These are phyloP conservation scores for Drosophila prosaltans DNA, from an alignment of 1,140 invertebrate species.

Conservation along the genomic window DNA sequence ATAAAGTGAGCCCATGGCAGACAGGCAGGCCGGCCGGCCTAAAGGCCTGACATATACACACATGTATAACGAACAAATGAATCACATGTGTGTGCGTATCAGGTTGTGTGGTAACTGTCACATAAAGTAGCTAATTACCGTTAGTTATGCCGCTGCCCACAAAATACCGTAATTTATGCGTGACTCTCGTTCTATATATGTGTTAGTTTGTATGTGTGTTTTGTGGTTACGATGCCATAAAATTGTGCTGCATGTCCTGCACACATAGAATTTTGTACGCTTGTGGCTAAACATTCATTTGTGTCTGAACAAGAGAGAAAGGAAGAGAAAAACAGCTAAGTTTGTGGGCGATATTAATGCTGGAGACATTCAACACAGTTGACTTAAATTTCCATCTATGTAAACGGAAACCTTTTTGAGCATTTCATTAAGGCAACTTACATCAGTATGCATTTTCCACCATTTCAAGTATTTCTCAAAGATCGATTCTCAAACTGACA, in stretches of 20 bases:
- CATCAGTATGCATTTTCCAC: background rate
- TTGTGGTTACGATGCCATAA: constrained; percentile 52
- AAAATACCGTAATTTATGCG: constrained; percentile 69
- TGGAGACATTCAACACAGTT: background rate
- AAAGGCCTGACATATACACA: background rate
- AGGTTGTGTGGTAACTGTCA: constrained; percentile 42
- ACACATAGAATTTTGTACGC: constrained; percentile 40
- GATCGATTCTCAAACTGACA: constrained; percentile 2
- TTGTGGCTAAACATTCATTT: constrained; percentile 16
- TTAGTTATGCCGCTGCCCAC: constrained; percentile 76
- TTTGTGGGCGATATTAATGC: background rate
- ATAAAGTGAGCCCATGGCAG: background rate
- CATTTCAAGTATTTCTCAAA: background rate
- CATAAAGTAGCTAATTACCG: constrained; percentile 78
- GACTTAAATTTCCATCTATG: background rate
- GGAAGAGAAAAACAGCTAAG: background rate
- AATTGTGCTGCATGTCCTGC: constrained; percentile 30
- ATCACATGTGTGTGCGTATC: constrained; percentile 15
- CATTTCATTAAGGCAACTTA: constrained; percentile 7
- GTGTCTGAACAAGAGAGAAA: background rate
- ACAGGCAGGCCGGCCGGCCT: background rate
- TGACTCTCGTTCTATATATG: constrained; percentile 24
- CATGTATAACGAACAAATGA: constrained; percentile 1
- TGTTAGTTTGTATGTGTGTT: constrained; percentile 20
- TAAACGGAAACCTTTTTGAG: background rate